Base-by-base conservation (phyloP, 2,113 vertebrate genomes). In the Cyprinodon variegatus region DNA sequence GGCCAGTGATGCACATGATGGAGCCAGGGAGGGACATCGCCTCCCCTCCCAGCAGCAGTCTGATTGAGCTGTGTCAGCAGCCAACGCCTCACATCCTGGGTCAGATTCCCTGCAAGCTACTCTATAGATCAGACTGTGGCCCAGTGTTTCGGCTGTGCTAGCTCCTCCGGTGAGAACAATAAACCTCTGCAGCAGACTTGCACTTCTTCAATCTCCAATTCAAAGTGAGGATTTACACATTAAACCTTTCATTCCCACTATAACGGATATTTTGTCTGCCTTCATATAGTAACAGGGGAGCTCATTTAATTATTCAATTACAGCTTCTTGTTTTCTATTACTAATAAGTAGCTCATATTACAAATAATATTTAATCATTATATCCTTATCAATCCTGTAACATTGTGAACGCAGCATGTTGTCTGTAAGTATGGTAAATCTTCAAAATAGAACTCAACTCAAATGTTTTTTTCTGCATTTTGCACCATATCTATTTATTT, bases 31-130 rank as follows among this genome's bases (percentile, higher is more conserved):
- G 59, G 83, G 82, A 29, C 29, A 29, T 29, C 29, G 29, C 29
- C 29, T 29, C 29, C 86, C 84, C 85, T 72, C 89, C 86, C 86
- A 90, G 71, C 59, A 77, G 86, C 79, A 86, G 76, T 62, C 65
- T 85, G 77, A 88, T 85, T 77, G 83, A 87, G 87, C 86, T 85
- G 89, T 73, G 70, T 90, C 86, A 88, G 83, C 86, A 85, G 87
- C 65, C 86, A 78, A 83, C 70, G 74, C 89, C 85, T 79, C 63
- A 3, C 79, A 81, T 74, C 79, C 72, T 80, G 68, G 68, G 41
- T 57, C 70, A 83, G 66, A 62, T 61, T 74, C 77, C 57, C 72
- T 74, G 43, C 61, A 72, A 70, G 13, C 68, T 61, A 68, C 48
- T 67, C 66, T 68, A 85, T 68, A 64, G 78, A 81, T 69, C 22